A percentile compares a stretch with the other conserved stretches of the same genome.
These are phyloP conservation scores for Leptopterna dolabrata DNA, from an alignment of 2,888 invertebrate species.

Conservation along the genomic window DNA sequence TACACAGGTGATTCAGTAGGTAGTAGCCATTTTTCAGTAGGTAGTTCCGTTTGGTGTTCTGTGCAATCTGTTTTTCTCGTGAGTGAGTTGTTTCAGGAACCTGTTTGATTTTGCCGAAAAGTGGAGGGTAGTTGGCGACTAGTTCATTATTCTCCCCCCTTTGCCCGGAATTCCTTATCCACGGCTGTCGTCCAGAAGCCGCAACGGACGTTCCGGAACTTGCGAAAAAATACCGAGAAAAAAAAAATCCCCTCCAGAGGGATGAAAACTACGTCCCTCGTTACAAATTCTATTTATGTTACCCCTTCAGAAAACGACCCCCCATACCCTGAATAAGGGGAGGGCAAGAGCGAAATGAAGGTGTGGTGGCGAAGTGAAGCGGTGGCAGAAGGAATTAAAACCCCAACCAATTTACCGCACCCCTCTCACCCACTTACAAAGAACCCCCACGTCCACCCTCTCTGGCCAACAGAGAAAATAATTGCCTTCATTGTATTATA, in stretches of 20 bases:
- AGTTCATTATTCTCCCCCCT: too few relatives aligned
- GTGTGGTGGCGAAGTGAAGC: conserved; percentile 27
- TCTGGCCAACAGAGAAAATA: conserved; percentile 60
- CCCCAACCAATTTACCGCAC: conserved; percentile 62
- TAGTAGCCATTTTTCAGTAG: too few relatives aligned
- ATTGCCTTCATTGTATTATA: conserved; percentile 63
- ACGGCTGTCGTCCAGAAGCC: not conserved
- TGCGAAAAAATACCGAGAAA: not conserved
- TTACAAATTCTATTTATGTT: conserved; percentile 64
- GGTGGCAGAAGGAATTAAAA: conserved; percentile 61
- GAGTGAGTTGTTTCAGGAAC: too few relatives aligned
- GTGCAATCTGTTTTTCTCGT: too few relatives aligned
- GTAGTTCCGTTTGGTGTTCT: too few relatives aligned
- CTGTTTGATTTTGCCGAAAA: too few relatives aligned
- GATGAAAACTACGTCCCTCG: conserved; percentile 51
- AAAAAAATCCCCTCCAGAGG: not conserved
- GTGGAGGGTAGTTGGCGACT: too few relatives aligned
- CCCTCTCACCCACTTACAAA: conserved; percentile 23
- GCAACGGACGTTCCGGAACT: not conserved
- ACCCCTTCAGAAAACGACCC: conserved; percentile 53
- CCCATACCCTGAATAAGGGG: not conserved
- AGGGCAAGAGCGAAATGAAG: not conserved
- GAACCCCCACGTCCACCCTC: conserved; percentile 13
- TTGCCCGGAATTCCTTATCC: too few relatives aligned
- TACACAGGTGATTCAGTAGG: too few relatives aligned